phyloP scores from a whole-genome alignment of 2,113 vertebrate species.

The Lutjanus erythropterus region DNA sequence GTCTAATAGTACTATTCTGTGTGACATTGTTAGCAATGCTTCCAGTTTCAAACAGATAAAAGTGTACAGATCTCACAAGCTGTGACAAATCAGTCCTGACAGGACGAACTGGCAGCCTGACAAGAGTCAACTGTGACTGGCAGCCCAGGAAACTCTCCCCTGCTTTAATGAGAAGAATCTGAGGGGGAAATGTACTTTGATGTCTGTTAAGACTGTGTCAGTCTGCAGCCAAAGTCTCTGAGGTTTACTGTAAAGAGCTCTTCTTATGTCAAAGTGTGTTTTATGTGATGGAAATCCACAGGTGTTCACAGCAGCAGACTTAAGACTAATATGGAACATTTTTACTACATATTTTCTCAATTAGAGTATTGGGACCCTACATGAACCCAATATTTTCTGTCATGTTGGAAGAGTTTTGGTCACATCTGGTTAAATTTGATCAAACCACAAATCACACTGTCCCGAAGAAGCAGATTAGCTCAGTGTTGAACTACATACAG shows the following conservation, averaged over 20 bases:
- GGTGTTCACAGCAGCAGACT: not conserved
- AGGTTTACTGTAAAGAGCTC: not conserved
- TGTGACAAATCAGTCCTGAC: slow-evolving; percentile 42
- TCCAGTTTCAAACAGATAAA: slow-evolving; percentile 34
- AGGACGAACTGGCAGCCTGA: slow-evolving; percentile 35
- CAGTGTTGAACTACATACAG: not conserved
- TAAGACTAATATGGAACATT: not conserved
- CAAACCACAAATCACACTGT: not conserved
- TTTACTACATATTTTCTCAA: not conserved
- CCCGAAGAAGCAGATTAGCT: not conserved
- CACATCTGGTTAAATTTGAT: too few relatives aligned
- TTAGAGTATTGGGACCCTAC: not conserved
- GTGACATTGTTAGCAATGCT: slow-evolving; percentile 8
- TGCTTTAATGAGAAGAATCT: slow-evolving; percentile 12
- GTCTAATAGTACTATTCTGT: not conserved
- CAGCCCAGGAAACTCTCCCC: slow-evolving; percentile 20
- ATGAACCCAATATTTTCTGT: not conserved
- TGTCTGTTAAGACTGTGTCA: slow-evolving; percentile 4
- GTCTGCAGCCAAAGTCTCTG: not conserved
- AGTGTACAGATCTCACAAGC: slow-evolving; percentile 11
- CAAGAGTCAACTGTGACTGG: slow-evolving; percentile 49
- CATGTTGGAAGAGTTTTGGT: not conserved
- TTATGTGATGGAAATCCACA: not conserved
- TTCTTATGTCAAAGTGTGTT: not conserved
- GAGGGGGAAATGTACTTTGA: not conserved